A percentile compares a stretch with the other conserved stretches of the same genome.
Evolutionary conservation across 2,888 invertebrate species (phyloP).

Genomic region (Platycheirus albimanus): DNA sequence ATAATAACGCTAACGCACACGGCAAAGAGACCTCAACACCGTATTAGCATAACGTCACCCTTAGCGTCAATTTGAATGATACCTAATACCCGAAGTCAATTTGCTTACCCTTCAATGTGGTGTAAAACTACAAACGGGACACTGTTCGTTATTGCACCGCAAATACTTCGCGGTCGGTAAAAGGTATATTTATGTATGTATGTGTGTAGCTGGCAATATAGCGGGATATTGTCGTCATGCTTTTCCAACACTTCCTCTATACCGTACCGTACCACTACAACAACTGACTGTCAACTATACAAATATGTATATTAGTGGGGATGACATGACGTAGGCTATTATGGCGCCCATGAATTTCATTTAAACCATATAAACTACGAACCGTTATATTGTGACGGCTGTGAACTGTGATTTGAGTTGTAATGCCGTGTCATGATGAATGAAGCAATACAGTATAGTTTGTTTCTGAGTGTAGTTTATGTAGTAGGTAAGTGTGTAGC

Average conservation of each 20-base stretch:
- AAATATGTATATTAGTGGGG: no score
- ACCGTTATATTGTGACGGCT: constrained; percentile 43
- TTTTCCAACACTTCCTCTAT: constrained; percentile 14
- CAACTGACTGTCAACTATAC: no score
- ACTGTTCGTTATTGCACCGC: constrained; percentile 57
- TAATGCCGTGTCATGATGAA: constrained; percentile 69
- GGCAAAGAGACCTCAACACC: constrained; percentile 15
- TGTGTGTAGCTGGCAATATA: no score
- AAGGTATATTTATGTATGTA: no score
- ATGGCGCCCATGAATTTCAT: constrained; percentile 36
- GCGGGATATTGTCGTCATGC: constrained; percentile 46
- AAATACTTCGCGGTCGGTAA: constrained; percentile 48
- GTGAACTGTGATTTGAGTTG: constrained; percentile 64
- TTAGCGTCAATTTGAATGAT: constrained; percentile 70
- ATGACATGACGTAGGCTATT: constrained; percentile 18
- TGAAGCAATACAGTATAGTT: constrained; percentile 31
- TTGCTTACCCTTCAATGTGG: constrained; percentile 68
- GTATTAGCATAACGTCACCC: constrained; percentile 70
- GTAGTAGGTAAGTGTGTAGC: background rate
- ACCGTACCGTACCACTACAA: no score
- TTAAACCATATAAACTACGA: background rate
- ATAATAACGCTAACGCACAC: constrained; percentile 21
- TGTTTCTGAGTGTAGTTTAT: no score
- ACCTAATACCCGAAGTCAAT: constrained; percentile 67
- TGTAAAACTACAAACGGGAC: constrained; percentile 59